Percentiles rank a stretch among this genome's conserved stretches.
phyloP scores from a whole-genome alignment of 1,140 invertebrate genomes.

The Macrotrachela quadricornifera region DNA sequence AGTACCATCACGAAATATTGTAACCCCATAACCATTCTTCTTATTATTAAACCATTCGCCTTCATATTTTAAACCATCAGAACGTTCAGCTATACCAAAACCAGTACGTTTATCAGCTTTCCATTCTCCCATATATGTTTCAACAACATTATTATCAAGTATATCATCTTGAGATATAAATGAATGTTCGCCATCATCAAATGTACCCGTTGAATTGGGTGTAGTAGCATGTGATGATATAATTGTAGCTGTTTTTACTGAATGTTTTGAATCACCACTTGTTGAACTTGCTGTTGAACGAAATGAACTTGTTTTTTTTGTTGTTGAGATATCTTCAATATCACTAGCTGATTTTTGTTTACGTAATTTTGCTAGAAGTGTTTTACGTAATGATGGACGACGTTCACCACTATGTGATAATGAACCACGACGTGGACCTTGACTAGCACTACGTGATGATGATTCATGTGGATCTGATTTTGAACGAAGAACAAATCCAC shows the following conservation, averaged over 20 bases:
- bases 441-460: not conserved
- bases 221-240: not conserved
- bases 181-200: slow-evolving; percentile 19
- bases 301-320: slow-evolving; percentile 15
- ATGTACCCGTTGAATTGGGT: not conserved
- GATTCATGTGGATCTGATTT: slow-evolving; percentile 26
- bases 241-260: not conserved
- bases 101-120: slow-evolving; percentile 97
- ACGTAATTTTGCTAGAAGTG: slow-evolving; percentile 24
- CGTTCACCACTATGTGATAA: not conserved
- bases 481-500: slow-evolving; percentile 93
- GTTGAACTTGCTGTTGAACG: slow-evolving; percentile 26
- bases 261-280: slow-evolving; percentile 14
- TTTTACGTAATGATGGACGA: slow-evolving; percentile 14
- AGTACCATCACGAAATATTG: slow-evolving; percentile 78
- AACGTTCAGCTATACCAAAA: slow-evolving; percentile 84
- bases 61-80: slow-evolving; percentile 82
- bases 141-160: slow-evolving; percentile 64
- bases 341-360: slow-evolving; percentile 93
- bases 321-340: slow-evolving; percentile 42
- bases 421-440: not conserved
- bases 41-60: slow-evolving; percentile 99
- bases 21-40: slow-evolving; percentile 98
- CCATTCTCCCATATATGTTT: slow-evolving; percentile 99
- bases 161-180: slow-evolving; percentile 55